These are phyloP conservation scores for Tadarida brasiliensis DNA, from an alignment of 2,797 vertebrate species.

Conservation along the genomic window DNA sequence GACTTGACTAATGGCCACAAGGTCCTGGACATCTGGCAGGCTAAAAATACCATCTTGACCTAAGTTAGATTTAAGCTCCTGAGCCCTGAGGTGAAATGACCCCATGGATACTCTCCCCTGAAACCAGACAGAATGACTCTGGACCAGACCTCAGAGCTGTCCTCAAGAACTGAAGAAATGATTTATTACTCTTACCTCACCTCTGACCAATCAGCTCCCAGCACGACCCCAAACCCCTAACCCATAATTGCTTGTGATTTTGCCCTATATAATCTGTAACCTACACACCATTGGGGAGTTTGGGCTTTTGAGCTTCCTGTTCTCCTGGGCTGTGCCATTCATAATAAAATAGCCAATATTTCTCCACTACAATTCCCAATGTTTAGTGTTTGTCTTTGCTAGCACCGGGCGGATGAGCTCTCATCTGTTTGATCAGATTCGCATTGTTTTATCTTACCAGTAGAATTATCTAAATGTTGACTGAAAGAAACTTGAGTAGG, in stretches of 20 bases:
- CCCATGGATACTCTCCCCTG: not conserved
- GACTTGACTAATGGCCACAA: not conserved
- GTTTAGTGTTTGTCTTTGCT: not conserved
- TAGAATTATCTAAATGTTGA: constrained; percentile 32
- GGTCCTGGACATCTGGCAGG: not conserved
- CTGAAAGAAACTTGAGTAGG: constrained; percentile 49
- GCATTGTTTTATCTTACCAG: not conserved
- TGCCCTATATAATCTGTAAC: not conserved
- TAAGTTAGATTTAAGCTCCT: not conserved
- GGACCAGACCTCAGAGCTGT: not conserved
- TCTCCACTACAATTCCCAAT: not conserved
- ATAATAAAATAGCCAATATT: not conserved
- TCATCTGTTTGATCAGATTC: not conserved
- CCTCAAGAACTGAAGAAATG: not conserved
- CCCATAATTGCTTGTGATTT: not conserved
- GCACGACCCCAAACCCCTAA: too few species aligned
- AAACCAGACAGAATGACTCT: not conserved
- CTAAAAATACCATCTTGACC: not conserved
- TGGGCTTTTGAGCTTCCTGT: not conserved
- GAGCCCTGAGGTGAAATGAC: not conserved
- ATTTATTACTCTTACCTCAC: not conserved
- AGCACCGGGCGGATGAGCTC: not conserved
- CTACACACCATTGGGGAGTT: not conserved
- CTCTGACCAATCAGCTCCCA: not conserved
- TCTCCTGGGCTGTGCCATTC: not conserved